phyloP scores from a whole-genome alignment of 1,140 invertebrate species.

The Camponotus pennsylvanicus region DNA sequence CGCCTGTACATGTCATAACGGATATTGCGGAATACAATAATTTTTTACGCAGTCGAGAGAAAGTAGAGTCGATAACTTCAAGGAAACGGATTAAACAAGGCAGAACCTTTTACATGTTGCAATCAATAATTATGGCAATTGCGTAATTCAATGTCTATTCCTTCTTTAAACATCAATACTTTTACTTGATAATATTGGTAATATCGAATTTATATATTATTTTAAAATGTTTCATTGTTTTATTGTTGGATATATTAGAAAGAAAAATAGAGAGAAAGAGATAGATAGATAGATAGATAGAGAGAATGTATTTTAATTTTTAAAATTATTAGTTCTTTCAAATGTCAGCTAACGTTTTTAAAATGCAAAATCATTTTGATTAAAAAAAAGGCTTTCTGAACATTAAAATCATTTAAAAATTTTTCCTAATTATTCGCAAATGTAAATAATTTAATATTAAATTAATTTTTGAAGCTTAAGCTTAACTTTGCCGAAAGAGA shows the following conservation, averaged over 20 bases:
- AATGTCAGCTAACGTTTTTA: neutral
- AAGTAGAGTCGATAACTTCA: constrained; percentile 62
- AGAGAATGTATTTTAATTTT: neutral
- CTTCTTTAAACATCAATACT: neutral
- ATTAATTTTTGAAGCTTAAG: neutral
- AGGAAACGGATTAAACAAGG: constrained; percentile 60
- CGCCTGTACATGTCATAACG: constrained; percentile 58
- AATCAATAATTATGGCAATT: constrained; percentile 57
- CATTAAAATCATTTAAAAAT: neutral
- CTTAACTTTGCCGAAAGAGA: neutral
- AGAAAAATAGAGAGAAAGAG: too few species aligned
- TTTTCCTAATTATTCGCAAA: neutral
- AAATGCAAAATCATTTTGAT: neutral
- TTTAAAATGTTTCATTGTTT: neutral
- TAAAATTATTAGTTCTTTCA: neutral
- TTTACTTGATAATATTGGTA: neutral
- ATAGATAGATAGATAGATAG: neutral
- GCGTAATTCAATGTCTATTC: constrained; percentile 20
- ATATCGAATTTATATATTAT: neutral
- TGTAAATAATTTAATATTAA: neutral
- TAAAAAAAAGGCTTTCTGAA: neutral
- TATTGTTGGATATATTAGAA: neutral
- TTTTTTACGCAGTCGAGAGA: constrained; percentile 72
- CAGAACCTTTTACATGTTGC: constrained; percentile 50
- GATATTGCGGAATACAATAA: constrained; percentile 80